Evolutionary conservation across 2,797 vertebrate genomes (phyloP).

Genomic region (Lacerta bilineata): DNA sequence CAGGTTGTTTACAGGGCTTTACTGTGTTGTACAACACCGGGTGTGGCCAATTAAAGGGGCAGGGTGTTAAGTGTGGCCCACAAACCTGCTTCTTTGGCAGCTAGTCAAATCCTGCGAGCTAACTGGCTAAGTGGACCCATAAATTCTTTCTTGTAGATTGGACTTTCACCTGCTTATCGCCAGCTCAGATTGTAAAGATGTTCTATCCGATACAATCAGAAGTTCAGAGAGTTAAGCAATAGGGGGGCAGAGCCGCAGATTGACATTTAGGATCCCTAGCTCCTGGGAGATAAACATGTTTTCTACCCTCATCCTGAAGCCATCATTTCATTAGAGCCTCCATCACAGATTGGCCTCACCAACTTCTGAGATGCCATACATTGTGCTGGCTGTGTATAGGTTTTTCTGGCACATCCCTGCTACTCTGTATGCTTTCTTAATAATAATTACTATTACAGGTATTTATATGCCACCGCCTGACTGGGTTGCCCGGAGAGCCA

Average conservation of each 20-base stretch:
- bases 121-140: conserved; percentile 23
- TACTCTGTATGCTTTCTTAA: no score
- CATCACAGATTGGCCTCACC: neutral
- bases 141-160: neutral
- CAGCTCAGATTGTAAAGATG: conserved; percentile 2
- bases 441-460: no score
- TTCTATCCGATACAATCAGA: conserved; percentile 3
- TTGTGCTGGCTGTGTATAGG: neutral
- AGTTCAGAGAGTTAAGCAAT: neutral
- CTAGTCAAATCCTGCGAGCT: neutral
- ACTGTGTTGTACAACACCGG: neutral
- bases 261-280: neutral
- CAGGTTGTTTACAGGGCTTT: conserved; percentile 4
- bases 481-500: no score
- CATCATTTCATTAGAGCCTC: neutral
- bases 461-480: no score
- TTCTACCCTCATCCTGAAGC: neutral
- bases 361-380: neutral
- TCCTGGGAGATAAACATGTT: neutral
- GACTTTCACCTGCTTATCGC: conserved; percentile 39
- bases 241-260: neutral
- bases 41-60: neutral
- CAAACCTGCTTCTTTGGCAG: conserved; percentile 31
- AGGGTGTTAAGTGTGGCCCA: neutral
- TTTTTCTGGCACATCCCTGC: no score